Evolutionary conservation across 1,140 invertebrate species (phyloP).

Genomic region (Galleria mellonella): DNA sequence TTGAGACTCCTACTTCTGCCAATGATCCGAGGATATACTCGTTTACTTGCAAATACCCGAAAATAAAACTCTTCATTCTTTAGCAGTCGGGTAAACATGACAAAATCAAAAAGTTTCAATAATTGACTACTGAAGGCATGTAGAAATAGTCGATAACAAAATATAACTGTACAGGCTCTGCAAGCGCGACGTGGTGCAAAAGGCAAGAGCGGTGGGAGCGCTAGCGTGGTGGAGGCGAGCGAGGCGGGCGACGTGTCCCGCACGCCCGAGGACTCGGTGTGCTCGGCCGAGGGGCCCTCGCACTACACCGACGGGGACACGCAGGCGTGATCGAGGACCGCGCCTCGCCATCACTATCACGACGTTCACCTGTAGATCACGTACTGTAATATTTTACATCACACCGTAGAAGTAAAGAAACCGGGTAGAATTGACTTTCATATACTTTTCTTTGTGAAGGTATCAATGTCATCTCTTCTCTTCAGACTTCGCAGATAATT

Average conservation of each 20-base stretch:
- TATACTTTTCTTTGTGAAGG: too few relatives aligned
- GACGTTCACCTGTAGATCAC: conserved; percentile 2
- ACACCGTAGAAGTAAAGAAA: too few relatives aligned
- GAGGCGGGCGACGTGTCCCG: conserved; percentile 80
- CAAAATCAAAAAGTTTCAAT: too few relatives aligned
- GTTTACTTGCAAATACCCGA: too few relatives aligned
- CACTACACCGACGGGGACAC: conserved; percentile 65
- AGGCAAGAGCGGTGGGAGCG: conserved; percentile 75
- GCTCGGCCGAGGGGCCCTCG: conserved; percentile 82
- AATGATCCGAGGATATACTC: too few relatives aligned
- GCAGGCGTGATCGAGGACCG: conserved; percentile 24
- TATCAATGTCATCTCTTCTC: too few relatives aligned
- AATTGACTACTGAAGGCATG: neutral
- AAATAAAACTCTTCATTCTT: too few relatives aligned
- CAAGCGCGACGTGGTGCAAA: conserved; percentile 75
- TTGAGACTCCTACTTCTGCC: too few relatives aligned
- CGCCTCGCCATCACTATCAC: neutral
- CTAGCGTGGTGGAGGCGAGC: conserved; percentile 74
- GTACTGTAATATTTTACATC: too few relatives aligned
- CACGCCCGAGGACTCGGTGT: conserved; percentile 82
- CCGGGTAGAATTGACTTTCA: too few relatives aligned
- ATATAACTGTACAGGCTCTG: conserved; percentile 33
- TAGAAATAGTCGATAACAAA: neutral
- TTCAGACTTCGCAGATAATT: too few relatives aligned
- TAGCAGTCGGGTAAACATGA: too few relatives aligned